Conservation (phyloP, 2,797 vertebrate genomes). For the Lithobates pipiens region DNA sequence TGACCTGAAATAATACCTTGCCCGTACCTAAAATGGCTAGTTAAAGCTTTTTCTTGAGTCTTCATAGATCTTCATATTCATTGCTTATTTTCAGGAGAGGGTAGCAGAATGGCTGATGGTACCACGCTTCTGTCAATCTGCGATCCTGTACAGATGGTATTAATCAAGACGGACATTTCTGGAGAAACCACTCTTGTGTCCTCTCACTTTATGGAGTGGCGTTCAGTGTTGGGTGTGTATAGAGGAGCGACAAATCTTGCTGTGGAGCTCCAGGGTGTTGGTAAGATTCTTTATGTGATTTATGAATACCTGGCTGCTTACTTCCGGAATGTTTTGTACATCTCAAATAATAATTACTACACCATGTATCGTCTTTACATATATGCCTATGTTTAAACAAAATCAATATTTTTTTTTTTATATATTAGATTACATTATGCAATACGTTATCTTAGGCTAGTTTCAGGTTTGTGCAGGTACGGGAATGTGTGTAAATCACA, state of each 20-base stretch:
- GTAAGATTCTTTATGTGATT: slow-evolving; percentile 75
- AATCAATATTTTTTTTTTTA: too few species aligned
- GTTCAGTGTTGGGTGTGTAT: slow-evolving; percentile 85
- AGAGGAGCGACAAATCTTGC: slow-evolving; percentile 82
- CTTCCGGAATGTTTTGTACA: not conserved
- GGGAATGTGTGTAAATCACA: too few species aligned
- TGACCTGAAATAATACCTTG: too few species aligned
- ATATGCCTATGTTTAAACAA: not conserved
- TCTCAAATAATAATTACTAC: not conserved
- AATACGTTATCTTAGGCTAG: too few species aligned
- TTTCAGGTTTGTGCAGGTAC: too few species aligned
- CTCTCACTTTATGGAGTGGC: slow-evolving; percentile 95
- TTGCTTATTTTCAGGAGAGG: slow-evolving; percentile 81
- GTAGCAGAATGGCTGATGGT: slow-evolving; percentile 89
- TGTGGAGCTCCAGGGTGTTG: slow-evolving; percentile 94
- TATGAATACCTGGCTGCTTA: not conserved
- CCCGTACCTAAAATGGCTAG: too few species aligned
- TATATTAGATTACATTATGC: too few species aligned
- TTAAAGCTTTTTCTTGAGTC: too few species aligned
- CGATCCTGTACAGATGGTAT: slow-evolving; percentile 92
- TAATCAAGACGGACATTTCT: slow-evolving; percentile 90
- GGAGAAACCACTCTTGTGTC: slow-evolving; percentile 89
- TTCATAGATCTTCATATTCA: too few species aligned
- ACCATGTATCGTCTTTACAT: not conserved
- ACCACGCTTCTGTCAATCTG: slow-evolving; percentile 92